Percentiles rank a stretch among this genome's conserved stretches.
These are phyloP conservation scores for Rhinogobio ventralis DNA, from an alignment of 2,797 vertebrate genomes.

Conservation along the genomic window DNA sequence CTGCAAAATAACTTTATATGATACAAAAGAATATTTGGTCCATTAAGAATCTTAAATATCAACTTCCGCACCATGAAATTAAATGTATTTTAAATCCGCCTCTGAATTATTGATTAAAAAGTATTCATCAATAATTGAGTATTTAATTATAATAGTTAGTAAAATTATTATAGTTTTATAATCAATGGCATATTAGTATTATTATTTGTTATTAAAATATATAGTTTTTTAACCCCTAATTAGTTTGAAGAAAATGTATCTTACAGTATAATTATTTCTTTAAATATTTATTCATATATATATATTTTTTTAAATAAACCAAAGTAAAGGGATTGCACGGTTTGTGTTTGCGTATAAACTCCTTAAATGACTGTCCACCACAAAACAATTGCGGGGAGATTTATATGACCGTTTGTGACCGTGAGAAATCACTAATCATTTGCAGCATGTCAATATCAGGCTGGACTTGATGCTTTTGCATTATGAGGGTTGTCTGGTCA, in stretches of 20 bases:
- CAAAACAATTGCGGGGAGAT: constrained; percentile 6
- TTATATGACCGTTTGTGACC: background rate
- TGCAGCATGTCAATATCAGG: background rate
- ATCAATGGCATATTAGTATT: background rate
- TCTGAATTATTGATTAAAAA: constrained; percentile 5
- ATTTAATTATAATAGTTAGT: background rate
- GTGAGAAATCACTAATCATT: background rate
- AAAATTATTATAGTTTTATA: background rate
- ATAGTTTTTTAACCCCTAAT: background rate
- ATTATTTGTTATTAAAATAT: background rate
- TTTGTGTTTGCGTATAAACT: background rate
- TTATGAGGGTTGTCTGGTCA: constrained; percentile 11
- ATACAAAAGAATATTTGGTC: background rate
- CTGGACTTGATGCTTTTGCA: constrained; percentile 1
- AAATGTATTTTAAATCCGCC: background rate
- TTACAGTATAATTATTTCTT: background rate
- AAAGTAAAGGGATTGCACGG: background rate
- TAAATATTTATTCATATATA: no score
- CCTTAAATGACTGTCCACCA: background rate
- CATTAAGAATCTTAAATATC: background rate
- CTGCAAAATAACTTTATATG: background rate
- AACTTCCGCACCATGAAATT: background rate
- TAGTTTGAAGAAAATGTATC: background rate
- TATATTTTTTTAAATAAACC: background rate
- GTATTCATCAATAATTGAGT: background rate